phyloP scores from a whole-genome alignment of 30 jellyfish, hydroid and myxozoan genomes.

The Euphysa ruthae region DNA sequence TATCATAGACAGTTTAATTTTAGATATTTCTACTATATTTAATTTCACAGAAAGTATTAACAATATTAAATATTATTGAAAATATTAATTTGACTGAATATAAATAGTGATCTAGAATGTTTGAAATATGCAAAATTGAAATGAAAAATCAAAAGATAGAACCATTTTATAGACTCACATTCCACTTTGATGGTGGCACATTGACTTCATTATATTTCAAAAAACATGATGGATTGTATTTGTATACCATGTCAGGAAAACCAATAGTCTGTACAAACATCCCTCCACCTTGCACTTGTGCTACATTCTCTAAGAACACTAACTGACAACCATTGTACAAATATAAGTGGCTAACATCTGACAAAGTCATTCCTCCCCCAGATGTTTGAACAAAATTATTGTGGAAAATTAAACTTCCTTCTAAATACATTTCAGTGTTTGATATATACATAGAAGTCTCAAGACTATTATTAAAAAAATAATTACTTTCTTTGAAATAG shows the following conservation, averaged over 20 bases:
- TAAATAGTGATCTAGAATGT: no score
- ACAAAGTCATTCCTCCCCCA: conserved; percentile 74
- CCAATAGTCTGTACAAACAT: conserved; percentile 53
- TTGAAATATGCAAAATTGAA: no score
- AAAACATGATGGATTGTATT: conserved; percentile 72
- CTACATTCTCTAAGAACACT: conserved; percentile 36
- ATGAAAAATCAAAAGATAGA: no score
- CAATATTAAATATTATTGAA: no score
- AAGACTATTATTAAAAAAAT: conserved; percentile 12
- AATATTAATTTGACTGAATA: no score
- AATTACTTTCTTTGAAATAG: conserved; percentile 27
- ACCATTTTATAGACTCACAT: conserved; percentile 33
- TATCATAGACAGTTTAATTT: no score
- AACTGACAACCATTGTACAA: conserved; percentile 39
- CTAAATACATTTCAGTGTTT: conserved; percentile 40
- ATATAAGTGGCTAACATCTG: conserved; percentile 64
- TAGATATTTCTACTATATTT: no score
- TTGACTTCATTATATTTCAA: conserved; percentile 34
- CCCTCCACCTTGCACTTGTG: conserved; percentile 75
- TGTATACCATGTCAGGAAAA: conserved; percentile 58
- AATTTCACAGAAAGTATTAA: no score
- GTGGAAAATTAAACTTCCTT: conserved; percentile 27
- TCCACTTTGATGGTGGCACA: conserved; percentile 73
- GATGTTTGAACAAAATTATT: conserved; percentile 25
- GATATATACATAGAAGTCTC: conserved; percentile 65